phyloP scores from a whole-genome alignment of 2,113 vertebrate genomes.

The Felis catus region F.catus_Fca126_mat1.0 CM031428.1:58550001-58550500 shows the following conservation, averaged over 20 bases:
- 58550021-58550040: background rate
- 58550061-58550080: background rate
- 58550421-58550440: too few species aligned
- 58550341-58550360: too few species aligned
- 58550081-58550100: background rate
- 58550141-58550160: background rate
- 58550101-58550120: accelerated
- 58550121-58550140: background rate
- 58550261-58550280: too few species aligned
- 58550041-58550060: background rate
- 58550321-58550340: too few species aligned
- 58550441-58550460: background rate
- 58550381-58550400: background rate
- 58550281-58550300: too few species aligned
- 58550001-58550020: background rate
- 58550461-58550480: too few species aligned
- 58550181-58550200: background rate
- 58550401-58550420: background rate
- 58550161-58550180: background rate
- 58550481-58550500: background rate
- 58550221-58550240: background rate
- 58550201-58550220: background rate
- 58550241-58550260: too few species aligned
- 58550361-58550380: too few species aligned
- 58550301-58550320: too few species aligned